phyloP scores from a whole-genome alignment of 2,888 invertebrate species.

The Cerceris rybyensis region DNA sequence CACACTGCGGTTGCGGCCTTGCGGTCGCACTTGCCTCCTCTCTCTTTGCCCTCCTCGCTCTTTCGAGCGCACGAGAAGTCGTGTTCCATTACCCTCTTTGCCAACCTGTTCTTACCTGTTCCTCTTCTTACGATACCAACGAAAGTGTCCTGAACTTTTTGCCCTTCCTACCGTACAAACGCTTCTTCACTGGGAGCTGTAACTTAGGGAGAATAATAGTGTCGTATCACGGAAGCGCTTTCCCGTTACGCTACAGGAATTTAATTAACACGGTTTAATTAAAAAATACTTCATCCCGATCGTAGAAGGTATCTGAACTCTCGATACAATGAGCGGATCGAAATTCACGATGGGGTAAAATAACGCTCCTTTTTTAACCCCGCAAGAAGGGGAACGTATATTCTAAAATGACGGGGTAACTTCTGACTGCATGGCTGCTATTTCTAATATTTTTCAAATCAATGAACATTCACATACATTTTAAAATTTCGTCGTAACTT shows the following conservation, averaged over 20 bases:
- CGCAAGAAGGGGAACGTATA: too few relatives aligned
- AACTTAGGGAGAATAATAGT: conserved; percentile 48
- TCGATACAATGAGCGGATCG: not conserved
- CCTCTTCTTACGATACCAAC: conserved; percentile 50
- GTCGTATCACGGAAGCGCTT: conserved; percentile 39
- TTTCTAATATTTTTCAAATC: too few relatives aligned
- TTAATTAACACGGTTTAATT: conserved; percentile 44
- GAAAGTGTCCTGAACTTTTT: conserved; percentile 55
- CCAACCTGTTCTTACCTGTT: conserved; percentile 63
- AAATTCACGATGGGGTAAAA: too few relatives aligned
- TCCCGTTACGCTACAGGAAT: conserved; percentile 18
- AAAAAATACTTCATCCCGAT: conserved; percentile 30
- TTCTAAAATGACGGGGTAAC: too few relatives aligned
- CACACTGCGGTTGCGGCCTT: conserved; percentile 76
- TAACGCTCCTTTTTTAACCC: too few relatives aligned
- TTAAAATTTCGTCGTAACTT: too few relatives aligned
- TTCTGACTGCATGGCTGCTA: too few relatives aligned
- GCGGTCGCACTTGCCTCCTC: conserved; percentile 66
- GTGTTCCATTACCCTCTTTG: conserved; percentile 70
- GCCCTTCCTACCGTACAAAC: conserved; percentile 17
- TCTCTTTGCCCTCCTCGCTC: conserved; percentile 44
- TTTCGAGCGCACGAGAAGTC: conserved; percentile 62
- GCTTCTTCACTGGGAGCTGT: conserved; percentile 23
- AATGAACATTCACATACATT: too few relatives aligned
- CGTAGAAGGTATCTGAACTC: conserved; percentile 4